Conservation (phyloP, 2,113 vertebrate species). For the Numenius arquata region DNA sequence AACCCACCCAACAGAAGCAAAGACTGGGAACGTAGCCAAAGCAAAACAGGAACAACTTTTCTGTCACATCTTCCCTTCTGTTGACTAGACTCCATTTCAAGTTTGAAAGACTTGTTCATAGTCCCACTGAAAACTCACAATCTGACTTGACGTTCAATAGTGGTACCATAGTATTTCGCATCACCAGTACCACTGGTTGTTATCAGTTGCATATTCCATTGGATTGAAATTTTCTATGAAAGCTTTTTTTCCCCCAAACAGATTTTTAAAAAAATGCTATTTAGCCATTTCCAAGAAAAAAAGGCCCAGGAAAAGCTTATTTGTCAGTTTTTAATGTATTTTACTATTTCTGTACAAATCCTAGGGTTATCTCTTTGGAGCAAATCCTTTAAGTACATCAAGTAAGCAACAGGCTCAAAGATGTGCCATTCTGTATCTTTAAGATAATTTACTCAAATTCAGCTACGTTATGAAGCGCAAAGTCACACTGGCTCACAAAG, state of each 20-base stretch:
- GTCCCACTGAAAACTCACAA: background rate
- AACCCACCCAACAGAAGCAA: background rate
- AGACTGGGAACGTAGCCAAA: background rate
- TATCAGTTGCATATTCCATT: accelerated
- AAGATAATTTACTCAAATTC: background rate
- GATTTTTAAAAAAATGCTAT: background rate
- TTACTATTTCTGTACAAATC: background rate
- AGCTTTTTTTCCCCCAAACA: background rate
- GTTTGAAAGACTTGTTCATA: background rate
- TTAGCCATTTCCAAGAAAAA: background rate
- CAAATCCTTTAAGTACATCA: background rate
- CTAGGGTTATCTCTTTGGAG: background rate
- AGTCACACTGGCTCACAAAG: background rate
- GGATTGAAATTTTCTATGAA: background rate
- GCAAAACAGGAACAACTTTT: background rate
- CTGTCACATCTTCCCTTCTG: background rate
- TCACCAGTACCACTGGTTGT: background rate
- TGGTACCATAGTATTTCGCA: background rate
- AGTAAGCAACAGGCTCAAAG: background rate
- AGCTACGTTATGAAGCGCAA: background rate
- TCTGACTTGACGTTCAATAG: background rate
- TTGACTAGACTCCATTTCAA: background rate
- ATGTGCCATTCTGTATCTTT: background rate
- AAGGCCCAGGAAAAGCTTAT: background rate
- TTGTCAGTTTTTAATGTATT: background rate